Evolutionary conservation across 2,888 invertebrate species (phyloP), one percentile per base, ranked within the genome.

Genomic region (Hartigia nigra): DNA sequence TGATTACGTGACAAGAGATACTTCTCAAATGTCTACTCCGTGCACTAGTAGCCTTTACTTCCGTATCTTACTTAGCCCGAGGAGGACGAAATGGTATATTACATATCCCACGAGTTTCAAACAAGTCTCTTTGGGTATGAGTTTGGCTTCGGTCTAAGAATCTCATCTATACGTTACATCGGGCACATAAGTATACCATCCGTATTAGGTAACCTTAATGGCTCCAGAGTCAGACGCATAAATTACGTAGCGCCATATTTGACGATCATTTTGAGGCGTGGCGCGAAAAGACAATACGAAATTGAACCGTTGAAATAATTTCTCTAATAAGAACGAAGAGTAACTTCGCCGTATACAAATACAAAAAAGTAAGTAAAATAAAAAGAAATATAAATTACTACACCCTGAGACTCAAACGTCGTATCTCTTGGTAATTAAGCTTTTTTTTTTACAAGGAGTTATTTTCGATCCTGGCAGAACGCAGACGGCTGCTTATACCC

Each of bases 211-310:
- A 31, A 31, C 72, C 72, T 34, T 34, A 34, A 31, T 34, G 34
- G 72, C 12, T 31, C 11, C 12, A 23, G 34, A 72, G 32, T 31
- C 72, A 72, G 32, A 31, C 31, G 32, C 72, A 72, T 72, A 72
- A 72, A 72, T 72, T 72, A 72, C 72, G 72, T 31, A 1, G 72
- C 31, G 72, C 72, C 72, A 72, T 72, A 72, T 72, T 72, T 72
- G 72, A 72, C 72, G 72, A 72, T 72, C 23, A 34, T 31, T 31
- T 72, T 31, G 34, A 72, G 32, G 32, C 72, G 31, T 23, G 72
- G 72, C 31, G 72, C 31, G 72, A 72, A 72, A 72, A 12, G 32
- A 12, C 12, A 72, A 72, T 72, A 72, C 5, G 55, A 55, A 55
- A 55, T 55, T 55, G 23, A 55, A 55, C 55, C 5, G 55, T 23